These are phyloP conservation scores for Micrasema minimum DNA, from an alignment of 1,140 invertebrate species.

Conservation along the genomic window DNA sequence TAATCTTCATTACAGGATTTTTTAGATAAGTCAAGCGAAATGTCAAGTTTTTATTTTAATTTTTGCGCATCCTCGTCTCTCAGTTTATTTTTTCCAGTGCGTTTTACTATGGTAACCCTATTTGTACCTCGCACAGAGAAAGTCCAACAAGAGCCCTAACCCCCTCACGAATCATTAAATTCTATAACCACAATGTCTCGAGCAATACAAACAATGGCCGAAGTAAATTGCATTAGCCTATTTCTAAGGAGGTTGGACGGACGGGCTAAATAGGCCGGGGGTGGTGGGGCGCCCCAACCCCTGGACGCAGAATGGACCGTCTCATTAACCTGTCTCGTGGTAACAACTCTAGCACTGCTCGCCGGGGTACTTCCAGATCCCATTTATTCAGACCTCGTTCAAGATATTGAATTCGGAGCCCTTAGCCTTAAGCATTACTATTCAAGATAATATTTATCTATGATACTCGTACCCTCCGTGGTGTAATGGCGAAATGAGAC, in stretches of 20 bases:
- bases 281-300: background rate
- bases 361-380: background rate
- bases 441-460: background rate
- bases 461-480: too few relatives aligned
- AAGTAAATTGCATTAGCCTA: slow-evolving; percentile 53
- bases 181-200: slow-evolving; percentile 54
- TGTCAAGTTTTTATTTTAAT: too few relatives aligned
- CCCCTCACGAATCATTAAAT: slow-evolving; percentile 54
- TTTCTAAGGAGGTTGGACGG: slow-evolving; percentile 27
- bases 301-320: slow-evolving; percentile 34
- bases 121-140: background rate
- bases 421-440: background rate
- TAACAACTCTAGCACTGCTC: slow-evolving; percentile 5
- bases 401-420: background rate
- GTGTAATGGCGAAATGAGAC: too few relatives aligned
- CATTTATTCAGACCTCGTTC: slow-evolving; percentile 3
- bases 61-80: too few relatives aligned
- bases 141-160: background rate
- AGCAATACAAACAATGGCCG: slow-evolving; percentile 53
- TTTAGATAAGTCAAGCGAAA: too few relatives aligned
- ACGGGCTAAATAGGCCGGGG: background rate
- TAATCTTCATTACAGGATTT: too few relatives aligned
- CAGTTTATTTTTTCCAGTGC: too few relatives aligned
- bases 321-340: slow-evolving; percentile 51
- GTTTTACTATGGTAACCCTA: too few relatives aligned